A percentile compares a stretch with the other conserved stretches of the same genome.
phyloP scores from a whole-genome alignment of 2,797 vertebrate species.

The Anomalospiza imberbis region DNA sequence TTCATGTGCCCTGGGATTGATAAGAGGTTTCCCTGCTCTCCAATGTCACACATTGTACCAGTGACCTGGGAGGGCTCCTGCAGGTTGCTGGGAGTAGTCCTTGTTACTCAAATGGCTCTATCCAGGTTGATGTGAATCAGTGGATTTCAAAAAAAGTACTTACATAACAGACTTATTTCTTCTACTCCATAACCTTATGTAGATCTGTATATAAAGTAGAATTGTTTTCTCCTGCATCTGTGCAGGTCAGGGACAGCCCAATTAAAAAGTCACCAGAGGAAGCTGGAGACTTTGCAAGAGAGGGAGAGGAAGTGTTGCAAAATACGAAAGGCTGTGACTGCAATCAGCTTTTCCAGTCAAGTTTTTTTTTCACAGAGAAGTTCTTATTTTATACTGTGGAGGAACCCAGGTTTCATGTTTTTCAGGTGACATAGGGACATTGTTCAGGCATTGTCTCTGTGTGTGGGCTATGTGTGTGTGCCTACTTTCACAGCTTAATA shows the following conservation, averaged over 20 bases:
- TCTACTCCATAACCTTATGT: neutral
- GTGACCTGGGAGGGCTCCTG: neutral
- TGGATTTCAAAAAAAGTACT: neutral
- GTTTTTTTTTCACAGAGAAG: neutral
- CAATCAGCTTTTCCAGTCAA: neutral
- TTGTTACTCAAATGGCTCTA: neutral
- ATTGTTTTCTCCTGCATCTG: neutral
- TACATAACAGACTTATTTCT: neutral
- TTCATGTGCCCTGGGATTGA: neutral
- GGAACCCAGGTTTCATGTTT: neutral
- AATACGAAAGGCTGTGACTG: neutral
- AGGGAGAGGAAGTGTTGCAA: neutral
- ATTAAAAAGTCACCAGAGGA: neutral
- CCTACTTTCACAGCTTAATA: constrained; percentile 1
- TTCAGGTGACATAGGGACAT: neutral
- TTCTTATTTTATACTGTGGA: neutral
- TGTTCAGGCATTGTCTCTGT: neutral
- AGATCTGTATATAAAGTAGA: neutral
- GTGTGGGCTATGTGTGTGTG: neutral
- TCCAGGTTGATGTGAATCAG: neutral
- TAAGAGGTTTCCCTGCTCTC: neutral
- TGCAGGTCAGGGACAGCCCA: neutral
- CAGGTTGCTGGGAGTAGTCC: neutral
- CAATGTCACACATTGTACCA: neutral
- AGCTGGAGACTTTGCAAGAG: neutral